Conservation (phyloP, 2,113 vertebrate species). For the Melanocharis versteri region DNA sequence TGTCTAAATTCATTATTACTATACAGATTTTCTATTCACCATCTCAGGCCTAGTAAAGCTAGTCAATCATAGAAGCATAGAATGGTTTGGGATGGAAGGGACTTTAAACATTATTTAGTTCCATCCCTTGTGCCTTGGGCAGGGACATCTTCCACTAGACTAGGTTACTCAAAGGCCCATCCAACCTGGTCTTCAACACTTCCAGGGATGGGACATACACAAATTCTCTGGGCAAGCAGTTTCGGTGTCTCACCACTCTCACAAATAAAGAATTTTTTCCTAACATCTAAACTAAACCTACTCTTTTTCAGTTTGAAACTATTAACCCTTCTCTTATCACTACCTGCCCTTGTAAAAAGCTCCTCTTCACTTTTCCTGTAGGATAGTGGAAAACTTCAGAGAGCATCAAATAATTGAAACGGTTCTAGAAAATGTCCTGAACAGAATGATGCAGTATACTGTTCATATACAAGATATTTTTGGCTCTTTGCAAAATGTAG, state of each 20-base stretch:
- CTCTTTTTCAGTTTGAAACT: neutral
- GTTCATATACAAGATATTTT: neutral
- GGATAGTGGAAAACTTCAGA: neutral
- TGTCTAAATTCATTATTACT: neutral
- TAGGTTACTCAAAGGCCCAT: neutral
- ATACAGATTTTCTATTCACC: neutral
- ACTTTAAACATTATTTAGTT: neutral
- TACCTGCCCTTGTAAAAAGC: neutral
- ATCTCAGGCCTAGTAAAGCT: neutral
- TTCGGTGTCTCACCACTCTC: no score
- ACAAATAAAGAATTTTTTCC: neutral
- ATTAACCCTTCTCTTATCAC: neutral
- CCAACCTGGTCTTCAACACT: neutral
- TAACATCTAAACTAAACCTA: neutral
- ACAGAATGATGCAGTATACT: neutral
- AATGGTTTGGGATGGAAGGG: neutral
- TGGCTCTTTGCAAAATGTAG: neutral
- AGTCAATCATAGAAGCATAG: neutral
- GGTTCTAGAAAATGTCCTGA: neutral
- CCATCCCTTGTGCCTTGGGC: neutral
- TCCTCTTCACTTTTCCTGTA: no score
- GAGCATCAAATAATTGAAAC: neutral
- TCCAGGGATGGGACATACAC: neutral
- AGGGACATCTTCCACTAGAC: neutral
- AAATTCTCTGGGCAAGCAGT: neutral